Evolutionary conservation across 1,140 invertebrate genomes (phyloP).

Genomic region (Luehdorfia chinensis): DNA sequence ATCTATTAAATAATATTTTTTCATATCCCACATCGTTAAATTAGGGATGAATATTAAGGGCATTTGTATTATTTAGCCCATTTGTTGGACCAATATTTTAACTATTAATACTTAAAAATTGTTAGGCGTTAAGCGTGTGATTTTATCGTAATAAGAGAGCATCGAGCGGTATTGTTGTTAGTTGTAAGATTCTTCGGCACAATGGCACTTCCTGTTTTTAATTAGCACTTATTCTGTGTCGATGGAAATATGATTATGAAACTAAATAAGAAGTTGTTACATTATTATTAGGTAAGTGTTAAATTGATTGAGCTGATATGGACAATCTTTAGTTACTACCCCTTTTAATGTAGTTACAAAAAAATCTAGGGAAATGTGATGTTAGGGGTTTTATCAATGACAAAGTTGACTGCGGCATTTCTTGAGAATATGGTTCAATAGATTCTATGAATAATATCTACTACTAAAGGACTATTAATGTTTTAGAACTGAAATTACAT

Average conservation of each 20-base stretch:
- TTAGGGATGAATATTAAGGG: slow-evolving; percentile 77
- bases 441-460: slow-evolving; percentile 27
- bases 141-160: slow-evolving; percentile 75
- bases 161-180: slow-evolving; percentile 76
- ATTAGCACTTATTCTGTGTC: slow-evolving; percentile 77
- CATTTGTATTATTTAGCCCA: slow-evolving; percentile 77
- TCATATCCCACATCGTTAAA: slow-evolving; percentile 75
- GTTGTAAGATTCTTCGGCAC: slow-evolving; percentile 76
- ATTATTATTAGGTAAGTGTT: slow-evolving; percentile 77
- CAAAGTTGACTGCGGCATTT: slow-evolving; percentile 72
- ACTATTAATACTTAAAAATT: slow-evolving; percentile 77
- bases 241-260: slow-evolving; percentile 74
- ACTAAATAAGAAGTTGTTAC: slow-evolving; percentile 76
- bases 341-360: slow-evolving; percentile 69
- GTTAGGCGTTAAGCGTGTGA: slow-evolving; percentile 77
- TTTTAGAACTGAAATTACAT: slow-evolving; percentile 32
- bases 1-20: slow-evolving; percentile 77
- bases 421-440: slow-evolving; percentile 36
- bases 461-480: slow-evolving; percentile 38
- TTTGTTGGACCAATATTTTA: slow-evolving; percentile 78
- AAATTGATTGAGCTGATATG: slow-evolving; percentile 75
- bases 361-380: slow-evolving; percentile 70
- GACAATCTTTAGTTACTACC: slow-evolving; percentile 76
- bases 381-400: slow-evolving; percentile 76
- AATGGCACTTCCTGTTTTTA: slow-evolving; percentile 76